Evolutionary conservation across 2,113 vertebrate species (phyloP).

Genomic region (Ammodytes marinus): DNA sequence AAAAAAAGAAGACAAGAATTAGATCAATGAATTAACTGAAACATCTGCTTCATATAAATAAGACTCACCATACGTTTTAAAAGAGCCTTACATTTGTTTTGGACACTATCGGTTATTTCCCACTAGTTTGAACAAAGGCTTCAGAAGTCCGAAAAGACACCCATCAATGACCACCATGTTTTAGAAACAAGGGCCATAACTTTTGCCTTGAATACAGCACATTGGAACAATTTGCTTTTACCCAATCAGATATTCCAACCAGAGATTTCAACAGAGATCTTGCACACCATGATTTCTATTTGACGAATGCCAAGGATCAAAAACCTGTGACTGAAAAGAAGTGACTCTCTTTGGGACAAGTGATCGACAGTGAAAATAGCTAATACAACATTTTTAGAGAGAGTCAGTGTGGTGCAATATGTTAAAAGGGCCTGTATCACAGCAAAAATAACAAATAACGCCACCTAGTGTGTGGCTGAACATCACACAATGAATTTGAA

Average conservation of each 20-base stretch:
- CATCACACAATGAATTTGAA: slow-evolving; percentile 29
- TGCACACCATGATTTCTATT: neutral
- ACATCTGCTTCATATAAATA: slow-evolving; percentile 18
- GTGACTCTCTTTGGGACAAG: neutral
- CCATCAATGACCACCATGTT: neutral
- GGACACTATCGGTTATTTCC: neutral
- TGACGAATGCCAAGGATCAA: neutral
- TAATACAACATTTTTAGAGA: neutral
- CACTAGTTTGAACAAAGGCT: neutral
- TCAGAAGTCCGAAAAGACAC: neutral
- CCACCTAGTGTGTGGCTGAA: slow-evolving; percentile 61
- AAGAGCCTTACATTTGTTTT: neutral
- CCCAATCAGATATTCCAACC: neutral
- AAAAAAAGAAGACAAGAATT: neutral
- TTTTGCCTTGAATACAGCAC: neutral
- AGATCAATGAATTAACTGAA: neutral
- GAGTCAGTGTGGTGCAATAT: neutral
- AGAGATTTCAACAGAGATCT: neutral
- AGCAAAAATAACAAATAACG: slow-evolving; percentile 52
- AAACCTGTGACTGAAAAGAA: neutral
- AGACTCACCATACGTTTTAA: neutral
- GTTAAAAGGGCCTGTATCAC: neutral
- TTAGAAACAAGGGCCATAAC: neutral
- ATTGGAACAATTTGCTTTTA: neutral
- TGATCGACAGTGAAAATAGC: neutral